These are phyloP conservation scores for Hyperopisus bebe DNA, from an alignment of 2,113 vertebrate genomes.

Conservation along the genomic window DNA sequence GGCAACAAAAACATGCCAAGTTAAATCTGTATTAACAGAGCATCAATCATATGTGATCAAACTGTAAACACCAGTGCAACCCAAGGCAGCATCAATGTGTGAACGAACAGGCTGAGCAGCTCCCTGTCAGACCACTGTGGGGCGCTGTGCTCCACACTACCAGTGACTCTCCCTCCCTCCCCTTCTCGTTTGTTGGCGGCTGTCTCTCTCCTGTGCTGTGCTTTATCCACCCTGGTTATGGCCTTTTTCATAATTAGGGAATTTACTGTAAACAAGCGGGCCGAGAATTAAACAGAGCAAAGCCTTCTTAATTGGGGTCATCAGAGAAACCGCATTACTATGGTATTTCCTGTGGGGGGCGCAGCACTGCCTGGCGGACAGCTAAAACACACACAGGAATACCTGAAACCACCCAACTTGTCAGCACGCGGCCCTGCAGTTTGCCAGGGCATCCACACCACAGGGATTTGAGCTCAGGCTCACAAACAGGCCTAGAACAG, in stretches of 20 bases:
- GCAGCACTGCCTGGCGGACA: neutral
- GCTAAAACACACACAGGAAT: neutral
- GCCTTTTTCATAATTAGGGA: neutral
- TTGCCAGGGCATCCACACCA: neutral
- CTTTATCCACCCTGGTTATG: neutral
- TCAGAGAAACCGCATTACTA: neutral
- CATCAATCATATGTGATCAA: constrained; percentile 93
- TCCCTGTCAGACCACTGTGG: constrained; percentile 65
- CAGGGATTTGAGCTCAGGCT: neutral
- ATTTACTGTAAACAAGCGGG: neutral
- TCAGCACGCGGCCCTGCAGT: neutral
- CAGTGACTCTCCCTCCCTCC: constrained; percentile 9
- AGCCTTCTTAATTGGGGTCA: neutral
- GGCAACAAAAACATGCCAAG: constrained; percentile 88
- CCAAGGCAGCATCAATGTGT: constrained; percentile 53
- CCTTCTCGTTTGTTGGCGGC: neutral
- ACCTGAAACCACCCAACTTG: neutral
- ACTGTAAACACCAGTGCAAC: constrained; percentile 67
- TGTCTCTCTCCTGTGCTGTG: neutral
- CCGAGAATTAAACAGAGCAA: neutral
- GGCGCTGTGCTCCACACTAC: constrained; percentile 78
- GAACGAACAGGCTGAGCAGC: constrained; percentile 42
- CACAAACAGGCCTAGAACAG: constrained; percentile 16
- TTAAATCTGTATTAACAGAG: constrained; percentile 83
- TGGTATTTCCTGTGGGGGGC: neutral